Base-by-base conservation (phyloP, 2,888 invertebrate genomes). In the Gymnocheta viridis region DNA sequence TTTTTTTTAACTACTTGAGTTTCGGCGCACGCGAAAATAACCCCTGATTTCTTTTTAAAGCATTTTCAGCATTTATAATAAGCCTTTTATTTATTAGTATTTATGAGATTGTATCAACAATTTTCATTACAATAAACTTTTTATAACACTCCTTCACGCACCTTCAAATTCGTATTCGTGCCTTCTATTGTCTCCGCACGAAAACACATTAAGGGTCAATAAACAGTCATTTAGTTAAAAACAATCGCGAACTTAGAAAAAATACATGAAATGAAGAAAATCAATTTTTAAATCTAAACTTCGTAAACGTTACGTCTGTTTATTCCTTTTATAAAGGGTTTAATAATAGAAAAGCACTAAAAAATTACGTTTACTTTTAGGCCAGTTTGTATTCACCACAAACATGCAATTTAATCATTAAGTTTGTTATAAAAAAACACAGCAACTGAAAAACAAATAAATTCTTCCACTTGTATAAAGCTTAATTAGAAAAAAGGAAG, bases 381-480 rank as follows among this genome's bases (percentile, higher is more conserved):
- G 69, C 51, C 51, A 58, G 7, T 32, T n/a, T 66, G 27, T 27
- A 41, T 62, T 70, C 4, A 44, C 22, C 17, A 19, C 22, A 60
- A 51, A 74, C 81, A 74, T 81, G 81, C 81, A 74, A 81, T 81
- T 69, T 12, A 19, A 51, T 32, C 67, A 81, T 81, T 81, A 74
- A 81, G 22, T 58, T 66, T 66, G 4, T 54, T 27, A 32, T 19
- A 19, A 35, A 58, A 27, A 10, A 38, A 32, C 24, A 62, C 12
- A 58, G 14, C 9, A 35, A 47, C 5, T n/a, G 22, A 32, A 41
- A 56, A 38, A 74, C 6, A 60, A 22, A 62, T 41, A 27, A 58
- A 35, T 27, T 49, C 17, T 24, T 66, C 0, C 14, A 49, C 49
- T 58, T 73, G 58, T 24, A n/a, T 22, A 66, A 29, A 54, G 32